Evolutionary conservation across 2,797 vertebrate genomes (phyloP).

Genomic region (Amblyopsis hoosieri): DNA sequence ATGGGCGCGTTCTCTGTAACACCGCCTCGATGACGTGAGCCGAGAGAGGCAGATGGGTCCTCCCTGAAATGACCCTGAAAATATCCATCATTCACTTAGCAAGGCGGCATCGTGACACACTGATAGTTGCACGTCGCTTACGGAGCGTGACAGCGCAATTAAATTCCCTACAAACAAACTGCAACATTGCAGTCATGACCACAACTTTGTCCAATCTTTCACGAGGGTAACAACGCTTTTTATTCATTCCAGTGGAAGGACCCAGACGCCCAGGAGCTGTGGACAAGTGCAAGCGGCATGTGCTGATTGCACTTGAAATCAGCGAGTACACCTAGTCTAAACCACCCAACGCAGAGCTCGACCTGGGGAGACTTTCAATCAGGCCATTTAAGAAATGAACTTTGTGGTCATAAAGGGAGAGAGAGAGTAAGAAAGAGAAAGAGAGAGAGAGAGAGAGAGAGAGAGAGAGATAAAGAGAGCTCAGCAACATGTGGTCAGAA

Average conservation of each 20-base stretch:
- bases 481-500: no score
- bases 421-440: background rate
- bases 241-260: conserved; percentile 6
- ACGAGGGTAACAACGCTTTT: conserved; percentile 4
- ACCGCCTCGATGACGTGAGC: conserved; percentile 1
- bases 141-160: background rate
- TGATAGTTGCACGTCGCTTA: conserved; percentile 5
- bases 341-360: conserved; percentile 16
- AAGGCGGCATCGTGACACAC: conserved; percentile 19
- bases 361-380: conserved; percentile 30
- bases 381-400: conserved; percentile 7
- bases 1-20: conserved; percentile 1
- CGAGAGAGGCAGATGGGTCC: background rate
- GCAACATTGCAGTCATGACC: background rate
- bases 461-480: background rate
- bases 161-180: background rate
- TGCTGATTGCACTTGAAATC: background rate
- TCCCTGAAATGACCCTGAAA: background rate
- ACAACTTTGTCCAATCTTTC: background rate
- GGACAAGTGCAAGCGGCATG: conserved; percentile 2
- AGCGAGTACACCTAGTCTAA: conserved; percentile 16
- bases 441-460: conserved; percentile 12
- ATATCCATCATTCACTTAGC: conserved; percentile 19
- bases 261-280: background rate
- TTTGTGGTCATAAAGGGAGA: conserved; percentile 1